Evolutionary conservation across 2,888 invertebrate genomes (phyloP), one percentile per base, ranked within the genome.

Genomic region (Eupeodes latifasciatus): DNA sequence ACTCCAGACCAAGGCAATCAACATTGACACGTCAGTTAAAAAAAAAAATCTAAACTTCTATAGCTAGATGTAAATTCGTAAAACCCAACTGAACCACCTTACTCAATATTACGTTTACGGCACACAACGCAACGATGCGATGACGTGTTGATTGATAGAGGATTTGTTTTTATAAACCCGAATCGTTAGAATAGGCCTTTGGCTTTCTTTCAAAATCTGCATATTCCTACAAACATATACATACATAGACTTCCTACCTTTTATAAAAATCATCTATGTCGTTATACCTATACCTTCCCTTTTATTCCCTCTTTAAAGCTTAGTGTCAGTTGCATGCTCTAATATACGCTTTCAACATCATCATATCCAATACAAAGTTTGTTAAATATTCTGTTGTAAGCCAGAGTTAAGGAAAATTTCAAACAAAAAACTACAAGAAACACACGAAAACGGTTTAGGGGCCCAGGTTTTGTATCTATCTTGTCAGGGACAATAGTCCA

Each of bases 141-240:
- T 62, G 77, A 49, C 40, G 61, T 75, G 78, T 64, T 87, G 83
- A 87, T 87, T 80, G 86, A 83, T 87, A 64, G n/a, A 71, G 75
- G 64, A 67, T 80, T 72, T 72, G 57, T 83, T 78, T 75, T 62
- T 53, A 69, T 61, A 82, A 76, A 59, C 69, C 47, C 59, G 7
- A 34, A 57, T 59, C 64, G 59, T 49, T 79, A n/a, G 16, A 59
- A n/a, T 47, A 11, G 12, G 62, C 19, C 5, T 53, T 67, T 71
- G 11, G 36, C 36, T 64, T 51, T 36, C 47, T 49, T 76, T 57
- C 10, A 2, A 49, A 64, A 59, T 27, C 12, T 14, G 4, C 27
- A 1, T 27, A 27, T 27, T 27, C 27, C 27, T 27, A 27, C 2
- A 27, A 2, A 27, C 27, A 27, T 3, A 2, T 3, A 27, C 27